Evolutionary conservation across 2,888 invertebrate species (phyloP).

Genomic region (Watsonalla cultraria): DNA sequence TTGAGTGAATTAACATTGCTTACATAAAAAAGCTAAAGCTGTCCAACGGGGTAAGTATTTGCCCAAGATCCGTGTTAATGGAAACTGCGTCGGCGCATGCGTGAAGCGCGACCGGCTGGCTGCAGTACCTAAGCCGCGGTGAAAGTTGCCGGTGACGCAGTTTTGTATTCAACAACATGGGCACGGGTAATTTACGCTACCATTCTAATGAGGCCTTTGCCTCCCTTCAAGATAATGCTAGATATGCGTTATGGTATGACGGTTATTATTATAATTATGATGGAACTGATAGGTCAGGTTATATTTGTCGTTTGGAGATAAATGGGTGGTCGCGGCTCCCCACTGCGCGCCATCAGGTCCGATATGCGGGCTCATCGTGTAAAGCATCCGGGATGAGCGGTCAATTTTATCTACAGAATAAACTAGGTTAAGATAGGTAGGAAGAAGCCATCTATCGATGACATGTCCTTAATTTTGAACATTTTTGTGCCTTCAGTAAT

Average conservation of each 20-base stretch:
- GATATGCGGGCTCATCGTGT: constrained; percentile 51
- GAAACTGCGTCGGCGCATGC: neutral
- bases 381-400: constrained; percentile 46
- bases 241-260: neutral
- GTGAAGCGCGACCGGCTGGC: constrained; percentile 31
- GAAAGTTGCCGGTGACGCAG: constrained; percentile 74
- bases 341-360: constrained; percentile 38
- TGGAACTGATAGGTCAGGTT: constrained; percentile 39
- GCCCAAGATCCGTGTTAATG: neutral
- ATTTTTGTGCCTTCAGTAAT: neutral
- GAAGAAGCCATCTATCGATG: neutral
- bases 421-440: neutral
- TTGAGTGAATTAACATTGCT: no score
- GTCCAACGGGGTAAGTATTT: neutral
- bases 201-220: constrained; percentile 42
- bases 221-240: constrained; percentile 33
- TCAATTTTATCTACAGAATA: constrained; percentile 6
- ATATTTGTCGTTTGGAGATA: constrained; percentile 46
- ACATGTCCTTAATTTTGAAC: neutral
- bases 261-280: constrained; percentile 1
- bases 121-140: constrained; percentile 34
- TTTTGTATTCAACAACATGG: constrained; percentile 61
- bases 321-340: constrained; percentile 51
- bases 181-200: constrained; percentile 54
- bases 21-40: neutral